Evolutionary conservation across 2,888 invertebrate species (phyloP).

Genomic region (Drosophila neotestacea): DNA sequence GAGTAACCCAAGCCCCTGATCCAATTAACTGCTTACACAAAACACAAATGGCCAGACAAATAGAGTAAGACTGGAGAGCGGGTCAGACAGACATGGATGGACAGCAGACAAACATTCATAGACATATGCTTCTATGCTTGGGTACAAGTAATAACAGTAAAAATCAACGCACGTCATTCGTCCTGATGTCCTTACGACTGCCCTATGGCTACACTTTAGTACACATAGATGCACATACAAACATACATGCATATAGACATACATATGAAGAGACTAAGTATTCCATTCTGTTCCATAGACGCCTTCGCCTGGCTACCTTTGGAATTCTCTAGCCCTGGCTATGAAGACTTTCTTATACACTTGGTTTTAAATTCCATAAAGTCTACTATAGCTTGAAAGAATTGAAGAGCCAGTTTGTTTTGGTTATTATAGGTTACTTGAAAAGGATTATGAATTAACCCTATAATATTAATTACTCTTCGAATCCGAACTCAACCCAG

Average conservation of each 20-base stretch:
- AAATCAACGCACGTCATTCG: constrained; percentile 74
- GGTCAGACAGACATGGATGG: constrained; percentile 29
- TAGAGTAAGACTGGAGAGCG: neutral
- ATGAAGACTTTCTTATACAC: neutral
- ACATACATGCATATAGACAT: too few relatives aligned
- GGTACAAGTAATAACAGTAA: constrained; percentile 70
- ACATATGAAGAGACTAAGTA: constrained; percentile 7
- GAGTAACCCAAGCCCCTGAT: constrained; percentile 61
- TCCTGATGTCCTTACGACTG: constrained; percentile 58
- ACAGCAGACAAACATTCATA: constrained; percentile 38
- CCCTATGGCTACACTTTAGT: constrained; percentile 61
- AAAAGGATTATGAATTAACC: too few relatives aligned
- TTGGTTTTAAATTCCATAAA: too few relatives aligned
- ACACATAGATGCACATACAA: neutral
- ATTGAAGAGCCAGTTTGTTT: too few relatives aligned
- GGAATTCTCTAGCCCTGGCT: constrained; percentile 16
- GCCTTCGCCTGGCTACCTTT: constrained; percentile 45
- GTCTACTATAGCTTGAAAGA: too few relatives aligned
- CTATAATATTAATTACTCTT: too few relatives aligned
- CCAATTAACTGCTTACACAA: constrained; percentile 81
- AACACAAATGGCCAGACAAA: constrained; percentile 73
- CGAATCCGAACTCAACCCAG: too few relatives aligned
- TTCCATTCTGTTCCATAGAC: constrained; percentile 14
- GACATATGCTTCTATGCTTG: constrained; percentile 47
- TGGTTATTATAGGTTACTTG: too few relatives aligned